These are phyloP conservation scores for Podarcis raffonei DNA, from an alignment of 2,113 vertebrate species.

Conservation along the genomic window DNA sequence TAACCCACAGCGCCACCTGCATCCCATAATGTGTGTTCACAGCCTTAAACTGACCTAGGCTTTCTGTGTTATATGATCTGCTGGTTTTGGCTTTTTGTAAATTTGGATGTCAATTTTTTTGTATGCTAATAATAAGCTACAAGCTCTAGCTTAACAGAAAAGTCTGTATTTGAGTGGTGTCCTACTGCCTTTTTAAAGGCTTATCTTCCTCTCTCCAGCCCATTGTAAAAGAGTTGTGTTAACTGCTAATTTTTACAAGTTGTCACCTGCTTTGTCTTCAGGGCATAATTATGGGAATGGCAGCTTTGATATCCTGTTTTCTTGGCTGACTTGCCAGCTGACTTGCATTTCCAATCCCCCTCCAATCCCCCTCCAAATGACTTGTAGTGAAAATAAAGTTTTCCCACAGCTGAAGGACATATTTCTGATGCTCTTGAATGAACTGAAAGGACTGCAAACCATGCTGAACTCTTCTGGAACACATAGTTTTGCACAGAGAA, in stretches of 20 bases:
- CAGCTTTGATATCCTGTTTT: not conserved
- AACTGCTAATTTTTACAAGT: slow-evolving; percentile 36
- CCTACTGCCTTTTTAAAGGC: not conserved
- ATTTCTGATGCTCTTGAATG: slow-evolving; percentile 26
- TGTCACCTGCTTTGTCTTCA: slow-evolving; percentile 17
- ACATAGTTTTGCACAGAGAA: not conserved
- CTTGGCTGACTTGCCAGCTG: slow-evolving; percentile 26
- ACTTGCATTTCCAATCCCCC: slow-evolving; percentile 27
- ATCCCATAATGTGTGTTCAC: too few relatives aligned
- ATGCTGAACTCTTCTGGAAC: too few relatives aligned
- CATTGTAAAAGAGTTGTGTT: slow-evolving; percentile 29
- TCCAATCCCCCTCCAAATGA: slow-evolving; percentile 36
- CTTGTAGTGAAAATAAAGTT: slow-evolving; percentile 58
- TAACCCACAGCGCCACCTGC: too few relatives aligned
- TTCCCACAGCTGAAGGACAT: slow-evolving; percentile 39
- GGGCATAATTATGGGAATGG: not conserved
- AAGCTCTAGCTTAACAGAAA: slow-evolving; percentile 17
- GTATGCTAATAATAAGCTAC: not conserved
- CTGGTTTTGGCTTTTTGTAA: slow-evolving; percentile 6
- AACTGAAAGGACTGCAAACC: not conserved
- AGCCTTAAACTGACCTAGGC: not conserved
- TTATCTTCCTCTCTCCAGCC: slow-evolving; percentile 1
- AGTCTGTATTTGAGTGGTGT: not conserved
- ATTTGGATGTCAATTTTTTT: not conserved
- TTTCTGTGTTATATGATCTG: not conserved